A percentile compares a stretch with the other conserved stretches of the same genome.
Evolutionary conservation across 2,888 invertebrate genomes (phyloP).

Genomic region (Rotaria socialis): DNA sequence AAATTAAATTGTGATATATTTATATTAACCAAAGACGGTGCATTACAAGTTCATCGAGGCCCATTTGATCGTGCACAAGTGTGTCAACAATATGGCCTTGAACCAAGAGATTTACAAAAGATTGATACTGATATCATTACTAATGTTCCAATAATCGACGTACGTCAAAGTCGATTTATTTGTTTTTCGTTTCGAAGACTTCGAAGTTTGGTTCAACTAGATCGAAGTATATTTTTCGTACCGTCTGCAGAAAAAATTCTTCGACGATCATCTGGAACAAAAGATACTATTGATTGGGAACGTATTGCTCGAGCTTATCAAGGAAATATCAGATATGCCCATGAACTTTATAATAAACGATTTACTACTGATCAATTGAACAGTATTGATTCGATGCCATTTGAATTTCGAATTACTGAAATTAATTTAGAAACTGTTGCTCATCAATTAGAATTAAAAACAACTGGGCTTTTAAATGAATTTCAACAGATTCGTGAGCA

Average conservation of each 20-base stretch:
- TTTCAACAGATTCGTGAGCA: background rate
- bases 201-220: background rate
- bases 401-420: conserved; percentile 5
- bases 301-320: background rate
- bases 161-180: conserved; percentile 3
- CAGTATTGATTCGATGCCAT: background rate
- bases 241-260: background rate
- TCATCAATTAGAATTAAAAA: background rate
- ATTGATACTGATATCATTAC: conserved; percentile 2
- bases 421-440: background rate
- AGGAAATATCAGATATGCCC: background rate
- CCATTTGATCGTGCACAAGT: conserved; percentile 27
- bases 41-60: background rate
- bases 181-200: conserved; percentile 8
- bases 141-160: conserved; percentile 7
- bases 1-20: conserved; percentile 8
- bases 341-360: conserved; percentile 2
- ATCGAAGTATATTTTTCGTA: conserved; percentile 7
- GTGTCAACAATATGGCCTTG: conserved; percentile 7
- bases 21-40: conserved; percentile 10
- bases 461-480: background rate
- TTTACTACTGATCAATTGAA: background rate
- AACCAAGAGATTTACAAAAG: conserved; percentile 27
- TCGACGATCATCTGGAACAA: background rate
- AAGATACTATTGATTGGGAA: background rate